A percentile compares a stretch with the other conserved stretches of the same genome.
phyloP scores from a whole-genome alignment of 2,888 invertebrate genomes.

The Calameuta filiformis region DNA sequence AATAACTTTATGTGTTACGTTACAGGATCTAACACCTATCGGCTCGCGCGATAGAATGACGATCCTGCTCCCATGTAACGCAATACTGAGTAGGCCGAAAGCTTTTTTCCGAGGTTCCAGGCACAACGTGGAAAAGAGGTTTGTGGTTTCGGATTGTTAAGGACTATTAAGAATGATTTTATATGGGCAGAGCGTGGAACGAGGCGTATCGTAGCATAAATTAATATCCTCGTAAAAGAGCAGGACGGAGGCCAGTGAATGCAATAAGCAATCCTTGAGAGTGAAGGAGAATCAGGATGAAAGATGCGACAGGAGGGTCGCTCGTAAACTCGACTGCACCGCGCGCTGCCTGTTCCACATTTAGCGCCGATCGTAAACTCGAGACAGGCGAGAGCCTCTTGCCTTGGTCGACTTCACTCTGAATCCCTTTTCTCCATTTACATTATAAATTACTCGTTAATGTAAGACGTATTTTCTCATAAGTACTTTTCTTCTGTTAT shows the following conservation, averaged over 20 bases:
- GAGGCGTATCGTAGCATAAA: slow-evolving; percentile 29
- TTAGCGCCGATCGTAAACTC: slow-evolving; percentile 19
- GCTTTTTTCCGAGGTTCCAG: neutral
- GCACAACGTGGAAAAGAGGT: neutral
- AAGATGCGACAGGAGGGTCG: slow-evolving; percentile 23
- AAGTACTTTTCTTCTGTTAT: neutral
- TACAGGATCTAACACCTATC: no score
- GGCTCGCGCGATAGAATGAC: neutral
- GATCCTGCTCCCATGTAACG: neutral
- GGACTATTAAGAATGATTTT: neutral
- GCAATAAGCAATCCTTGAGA: slow-evolving; percentile 19
- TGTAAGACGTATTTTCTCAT: no score
- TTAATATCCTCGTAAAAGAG: slow-evolving; percentile 36
- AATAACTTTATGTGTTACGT: no score
- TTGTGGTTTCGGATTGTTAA: no score
- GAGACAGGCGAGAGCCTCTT: neutral
- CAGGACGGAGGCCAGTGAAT: slow-evolving; percentile 25
- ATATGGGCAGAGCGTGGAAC: slow-evolving; percentile 9
- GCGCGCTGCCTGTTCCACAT: slow-evolving; percentile 10
- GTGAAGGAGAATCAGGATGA: slow-evolving; percentile 22
- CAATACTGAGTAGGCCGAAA: neutral
- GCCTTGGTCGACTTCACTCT: neutral
- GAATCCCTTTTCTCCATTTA: slow-evolving; percentile 3
- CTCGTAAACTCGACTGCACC: slow-evolving; percentile 35
- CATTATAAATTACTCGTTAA: neutral